phyloP scores from a whole-genome alignment of 2,888 invertebrate species.

The Watsonalla binaria region DNA sequence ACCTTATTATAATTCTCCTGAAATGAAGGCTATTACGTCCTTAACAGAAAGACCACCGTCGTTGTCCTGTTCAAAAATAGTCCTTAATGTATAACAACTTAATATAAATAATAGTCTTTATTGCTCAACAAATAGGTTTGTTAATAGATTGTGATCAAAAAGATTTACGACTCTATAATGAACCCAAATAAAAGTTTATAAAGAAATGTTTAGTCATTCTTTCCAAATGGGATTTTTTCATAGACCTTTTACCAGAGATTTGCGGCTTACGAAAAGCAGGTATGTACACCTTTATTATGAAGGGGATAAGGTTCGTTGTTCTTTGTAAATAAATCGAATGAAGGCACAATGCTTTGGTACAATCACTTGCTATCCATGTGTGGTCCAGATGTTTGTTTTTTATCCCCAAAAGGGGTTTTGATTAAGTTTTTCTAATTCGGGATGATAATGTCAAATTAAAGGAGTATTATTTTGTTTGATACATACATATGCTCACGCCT shows the following conservation, averaged over 20 bases:
- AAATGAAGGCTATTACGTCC: too few species aligned
- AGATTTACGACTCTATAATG: neutral
- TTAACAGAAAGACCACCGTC: neutral
- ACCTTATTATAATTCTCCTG: too few species aligned
- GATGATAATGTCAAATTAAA: neutral
- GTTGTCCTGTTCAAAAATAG: neutral
- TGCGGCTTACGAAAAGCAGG: neutral
- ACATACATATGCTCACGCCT: too few species aligned
- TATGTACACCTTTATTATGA: neutral
- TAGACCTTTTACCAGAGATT: conserved; percentile 17
- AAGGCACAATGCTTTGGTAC: neutral
- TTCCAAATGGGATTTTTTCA: conserved; percentile 40
- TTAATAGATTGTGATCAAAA: neutral
- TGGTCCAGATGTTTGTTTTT: neutral
- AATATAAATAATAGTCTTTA: neutral
- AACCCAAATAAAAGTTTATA: conserved; percentile 8
- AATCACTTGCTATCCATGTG: neutral
- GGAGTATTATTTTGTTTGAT: neutral
- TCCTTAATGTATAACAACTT: neutral
- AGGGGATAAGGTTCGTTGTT: neutral
- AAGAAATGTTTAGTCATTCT: conserved; percentile 43
- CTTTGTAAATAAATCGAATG: neutral
- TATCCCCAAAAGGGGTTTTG: neutral
- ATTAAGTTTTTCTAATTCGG: neutral
- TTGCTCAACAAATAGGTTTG: neutral